A percentile compares a stretch with the other conserved stretches of the same genome.
Evolutionary conservation across 2,888 invertebrate species (phyloP).

Genomic region (Sesia bembeciformis): DNA sequence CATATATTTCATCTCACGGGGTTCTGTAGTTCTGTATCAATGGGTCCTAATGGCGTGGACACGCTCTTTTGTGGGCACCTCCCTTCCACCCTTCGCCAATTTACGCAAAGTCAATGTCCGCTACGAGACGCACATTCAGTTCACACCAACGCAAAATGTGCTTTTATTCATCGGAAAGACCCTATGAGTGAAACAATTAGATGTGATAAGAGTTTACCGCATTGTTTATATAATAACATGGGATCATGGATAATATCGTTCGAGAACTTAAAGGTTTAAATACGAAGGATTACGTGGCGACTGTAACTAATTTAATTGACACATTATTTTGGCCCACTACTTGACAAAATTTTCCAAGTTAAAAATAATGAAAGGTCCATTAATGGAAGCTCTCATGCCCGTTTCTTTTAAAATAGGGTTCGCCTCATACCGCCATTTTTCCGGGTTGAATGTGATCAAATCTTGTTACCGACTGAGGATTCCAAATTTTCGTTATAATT

Average conservation of each 20-base stretch:
- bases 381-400: constrained; percentile 18
- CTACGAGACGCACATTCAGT: constrained; percentile 31
- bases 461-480: constrained; percentile 34
- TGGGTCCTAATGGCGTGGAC: constrained; percentile 53
- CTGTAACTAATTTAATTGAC: too few relatives aligned
- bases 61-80: constrained; percentile 30
- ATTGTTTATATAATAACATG: too few relatives aligned
- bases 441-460: constrained; percentile 36
- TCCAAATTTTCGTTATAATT: constrained; percentile 31
- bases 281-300: too few relatives aligned
- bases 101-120: constrained; percentile 31
- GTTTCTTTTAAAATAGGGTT: constrained; percentile 20
- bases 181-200: neutral
- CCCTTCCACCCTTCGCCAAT: constrained; percentile 20
- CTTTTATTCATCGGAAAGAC: constrained; percentile 8
- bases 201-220: neutral
- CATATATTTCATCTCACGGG: constrained; percentile 40
- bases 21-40: constrained; percentile 46
- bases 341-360: too few relatives aligned
- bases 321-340: too few relatives aligned
- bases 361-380: constrained; percentile 13
- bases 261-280: too few relatives aligned
- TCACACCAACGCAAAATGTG: constrained; percentile 10
- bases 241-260: too few relatives aligned
- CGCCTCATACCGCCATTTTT: constrained; percentile 26